phyloP scores from a whole-genome alignment of 2,113 vertebrate species.

The Anoura caudifer region DNA sequence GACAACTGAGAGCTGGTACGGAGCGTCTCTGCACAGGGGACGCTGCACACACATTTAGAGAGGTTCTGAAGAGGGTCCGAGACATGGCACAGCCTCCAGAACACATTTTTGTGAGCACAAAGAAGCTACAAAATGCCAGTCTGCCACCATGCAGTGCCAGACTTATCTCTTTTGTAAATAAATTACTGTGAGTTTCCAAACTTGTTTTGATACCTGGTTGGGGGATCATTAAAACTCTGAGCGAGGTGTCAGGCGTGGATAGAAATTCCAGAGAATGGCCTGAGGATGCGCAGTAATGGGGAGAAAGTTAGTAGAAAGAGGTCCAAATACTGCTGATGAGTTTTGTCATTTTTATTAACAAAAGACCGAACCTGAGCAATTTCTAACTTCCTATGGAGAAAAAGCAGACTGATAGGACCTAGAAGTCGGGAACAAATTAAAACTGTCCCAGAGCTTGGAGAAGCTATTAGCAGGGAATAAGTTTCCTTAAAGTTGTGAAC shows the following conservation, averaged over 20 bases:
- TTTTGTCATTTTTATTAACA: background rate
- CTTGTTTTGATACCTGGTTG: fast-evolving
- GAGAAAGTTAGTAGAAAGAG: background rate
- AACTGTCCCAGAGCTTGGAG: background rate
- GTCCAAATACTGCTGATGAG: too few species aligned
- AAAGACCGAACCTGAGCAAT: background rate
- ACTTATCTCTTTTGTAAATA: too few species aligned
- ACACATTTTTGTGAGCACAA: fast-evolving
- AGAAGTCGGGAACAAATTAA: background rate
- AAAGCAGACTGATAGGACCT: fast-evolving
- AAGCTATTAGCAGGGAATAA: fast-evolving
- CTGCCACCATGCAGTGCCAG: fast-evolving
- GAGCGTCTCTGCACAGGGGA: fast-evolving
- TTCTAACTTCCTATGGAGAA: fast-evolving
- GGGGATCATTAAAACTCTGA: fast-evolving
- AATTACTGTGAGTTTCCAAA: fast-evolving
- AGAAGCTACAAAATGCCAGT: fast-evolving
- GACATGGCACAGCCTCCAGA: fast-evolving
- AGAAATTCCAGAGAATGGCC: too few species aligned
- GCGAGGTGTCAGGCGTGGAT: fast-evolving
- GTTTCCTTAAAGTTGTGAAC: fast-evolving
- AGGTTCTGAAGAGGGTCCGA: fast-evolving
- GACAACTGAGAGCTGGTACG: fast-evolving
- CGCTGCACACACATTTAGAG: fast-evolving
- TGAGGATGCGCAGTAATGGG: fast-evolving